phyloP scores from a whole-genome alignment of 2,888 invertebrate genomes.

The Colostygia pectinataria region DNA sequence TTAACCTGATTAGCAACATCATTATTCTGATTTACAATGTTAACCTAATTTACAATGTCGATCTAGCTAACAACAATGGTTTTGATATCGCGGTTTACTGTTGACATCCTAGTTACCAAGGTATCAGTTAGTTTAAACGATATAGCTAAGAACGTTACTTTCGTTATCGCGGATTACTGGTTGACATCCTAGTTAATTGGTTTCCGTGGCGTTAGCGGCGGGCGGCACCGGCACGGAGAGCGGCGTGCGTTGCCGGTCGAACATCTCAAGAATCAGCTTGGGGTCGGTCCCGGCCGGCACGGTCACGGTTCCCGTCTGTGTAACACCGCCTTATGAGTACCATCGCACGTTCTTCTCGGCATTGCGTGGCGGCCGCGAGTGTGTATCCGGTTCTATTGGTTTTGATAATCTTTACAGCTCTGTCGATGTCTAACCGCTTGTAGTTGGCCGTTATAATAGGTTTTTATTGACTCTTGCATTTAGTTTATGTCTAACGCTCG shows the following conservation, averaged over 20 bases:
- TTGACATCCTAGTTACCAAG: too few species aligned
- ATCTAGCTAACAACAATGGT: too few species aligned
- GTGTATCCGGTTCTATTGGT: slow-evolving; percentile 26
- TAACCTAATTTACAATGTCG: too few species aligned
- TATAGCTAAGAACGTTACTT: too few species aligned
- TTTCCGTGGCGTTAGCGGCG: neutral
- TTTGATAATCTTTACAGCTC: neutral
- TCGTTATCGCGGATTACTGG: too few species aligned
- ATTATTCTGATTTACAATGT: too few species aligned
- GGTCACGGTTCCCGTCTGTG: slow-evolving; percentile 80
- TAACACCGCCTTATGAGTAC: slow-evolving; percentile 68
- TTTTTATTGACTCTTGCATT: neutral
- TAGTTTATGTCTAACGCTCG: too few species aligned
- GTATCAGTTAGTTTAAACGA: too few species aligned
- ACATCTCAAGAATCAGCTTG: slow-evolving; percentile 82
- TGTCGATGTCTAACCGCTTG: neutral
- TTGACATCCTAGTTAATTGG: too few species aligned
- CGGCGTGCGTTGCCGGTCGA: slow-evolving; percentile 76
- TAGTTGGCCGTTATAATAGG: neutral
- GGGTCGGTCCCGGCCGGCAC: slow-evolving; percentile 81
- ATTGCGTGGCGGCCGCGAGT: slow-evolving; percentile 69
- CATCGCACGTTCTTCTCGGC: slow-evolving; percentile 75
- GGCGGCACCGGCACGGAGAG: slow-evolving; percentile 66
- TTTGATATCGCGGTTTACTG: too few species aligned
- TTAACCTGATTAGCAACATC: too few species aligned